Evolutionary conservation across 2,888 invertebrate genomes (phyloP).

Genomic region (Periphyllus acericola): DNA sequence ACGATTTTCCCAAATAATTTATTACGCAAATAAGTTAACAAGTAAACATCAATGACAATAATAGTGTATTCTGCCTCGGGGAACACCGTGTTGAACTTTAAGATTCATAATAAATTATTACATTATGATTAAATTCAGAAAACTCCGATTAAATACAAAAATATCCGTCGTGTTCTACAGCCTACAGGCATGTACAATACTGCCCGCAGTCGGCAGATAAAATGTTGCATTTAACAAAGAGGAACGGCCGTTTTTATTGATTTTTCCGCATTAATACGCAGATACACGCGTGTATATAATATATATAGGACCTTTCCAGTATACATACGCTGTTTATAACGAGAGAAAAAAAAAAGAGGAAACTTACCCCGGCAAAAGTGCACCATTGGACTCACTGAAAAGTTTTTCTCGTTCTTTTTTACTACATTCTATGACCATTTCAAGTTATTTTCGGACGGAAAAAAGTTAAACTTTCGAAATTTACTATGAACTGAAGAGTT

Average conservation of each 20-base stretch:
- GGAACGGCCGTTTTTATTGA: conserved; percentile 20
- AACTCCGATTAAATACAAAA: neutral
- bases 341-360: neutral
- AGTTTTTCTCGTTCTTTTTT: conserved; percentile 56
- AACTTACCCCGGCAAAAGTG: conserved; percentile 56
- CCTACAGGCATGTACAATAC: neutral
- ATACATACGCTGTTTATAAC: neutral
- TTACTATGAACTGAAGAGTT: too few species aligned
- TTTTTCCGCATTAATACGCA: neutral
- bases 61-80: too few species aligned
- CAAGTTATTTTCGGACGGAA: neutral
- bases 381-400: conserved; percentile 46
- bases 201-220: too few species aligned
- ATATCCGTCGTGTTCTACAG: neutral
- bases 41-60: too few species aligned
- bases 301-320: neutral
- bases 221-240: neutral
- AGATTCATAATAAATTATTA: neutral
- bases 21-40: too few species aligned
- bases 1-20: too few species aligned
- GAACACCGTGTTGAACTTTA: too few species aligned
- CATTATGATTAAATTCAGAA: neutral
- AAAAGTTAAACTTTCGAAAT: neutral
- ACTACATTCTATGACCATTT: conserved; percentile 57
- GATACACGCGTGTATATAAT: neutral